Base-by-base conservation (phyloP, 2,888 invertebrate species). In the Phaonia tiefii region DNA sequence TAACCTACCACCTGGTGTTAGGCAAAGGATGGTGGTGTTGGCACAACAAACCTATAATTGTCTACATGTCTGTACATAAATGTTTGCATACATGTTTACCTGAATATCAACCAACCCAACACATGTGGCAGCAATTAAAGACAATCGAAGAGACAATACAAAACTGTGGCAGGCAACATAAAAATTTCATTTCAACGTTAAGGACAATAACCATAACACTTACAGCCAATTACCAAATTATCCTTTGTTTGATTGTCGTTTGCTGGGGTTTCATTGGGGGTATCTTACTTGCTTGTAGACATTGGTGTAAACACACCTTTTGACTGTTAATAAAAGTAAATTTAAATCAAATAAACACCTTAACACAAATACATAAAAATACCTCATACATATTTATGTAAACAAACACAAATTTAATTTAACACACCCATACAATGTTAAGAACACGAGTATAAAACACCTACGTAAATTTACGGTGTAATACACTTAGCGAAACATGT, bases 291-390 rank as follows among this genome's bases (percentile, higher is more conserved):
- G n/a, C n/a, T n/a, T n/a, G n/a, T n/a, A n/a, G n/a, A n/a, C n/a
- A n/a, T n/a, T n/a, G 2, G 22, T 22, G 25, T 11, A 37, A n/a
- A 7, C n/a, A 39, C 22, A 63, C 42, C 42, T 58, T 8, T 51
- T 42, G 37, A 22, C 63, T 39, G 39, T 42, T 63, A 63, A 63
- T 42, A 22, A 60, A 20, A 63, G 42, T 42, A 42, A 39, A 42
- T 63, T 63, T 63, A 63, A 63, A 63, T 60, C 63, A 63, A 42
- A 63, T 63, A 63, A 63, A 63, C 63, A 63, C 63, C 42, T 63
- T n/a, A 22, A 11, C n/a, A 42, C 22, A 15, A 63, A 39, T 22
- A 42, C 22, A 63, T 22, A 15, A 63, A 63, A 37, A 63, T 42
- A 20, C 42, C 20, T 20, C 54, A 54, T 25, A 25, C 11, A 22